Base-by-base conservation (phyloP, 2,113 vertebrate genomes). In the Ceuthmochares aereus region DNA sequence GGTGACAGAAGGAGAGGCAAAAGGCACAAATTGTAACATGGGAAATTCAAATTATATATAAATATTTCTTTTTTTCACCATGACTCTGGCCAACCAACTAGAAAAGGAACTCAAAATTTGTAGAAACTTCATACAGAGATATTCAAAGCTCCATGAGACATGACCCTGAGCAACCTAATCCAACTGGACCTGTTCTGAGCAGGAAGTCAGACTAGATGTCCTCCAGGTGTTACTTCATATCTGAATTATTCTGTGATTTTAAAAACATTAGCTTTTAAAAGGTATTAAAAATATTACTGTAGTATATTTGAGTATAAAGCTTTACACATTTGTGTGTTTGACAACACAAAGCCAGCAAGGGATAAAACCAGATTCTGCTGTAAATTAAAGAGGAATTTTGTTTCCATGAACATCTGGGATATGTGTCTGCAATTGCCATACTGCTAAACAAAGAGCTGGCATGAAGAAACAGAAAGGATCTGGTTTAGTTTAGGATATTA, bases 401-500 rank as follows among this genome's bases (percentile, higher is more conserved):
- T 92, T 93, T 93, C 81, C 76, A 63, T 34, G 55, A 95, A 96
- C 97, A 96, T 88, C 95, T 96, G 90, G 84, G 78, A 95, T 69
- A 45, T 73, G 36, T 52, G 55, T 90, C 87, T 92, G 80, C 79
- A 88, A 78, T 42, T 76, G 66, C 58, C 47, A 63, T 18, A 62
- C 42, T 64, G 30, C 58, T 74, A 91, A 95, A 97, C 84, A 96
- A 97, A 97, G 88, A 97, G 58, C 13, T 96, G 92, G 97, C 91
- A 92, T 40, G 70, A 95, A 92, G 84, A 81, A 94, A 89, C 92
- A 95, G 68, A 69, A 83, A 88, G 80, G 60, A 94, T 97, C 95
- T 97, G 96, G 64, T 98, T 97, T 90, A 49, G 94, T 93, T 98
- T 97, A 97, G 90, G 75, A 91, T 82, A 86, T 59, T 96, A 78